Evolutionary conservation across 2,888 invertebrate genomes (phyloP).

Genomic region (Heliconius sara): DNA sequence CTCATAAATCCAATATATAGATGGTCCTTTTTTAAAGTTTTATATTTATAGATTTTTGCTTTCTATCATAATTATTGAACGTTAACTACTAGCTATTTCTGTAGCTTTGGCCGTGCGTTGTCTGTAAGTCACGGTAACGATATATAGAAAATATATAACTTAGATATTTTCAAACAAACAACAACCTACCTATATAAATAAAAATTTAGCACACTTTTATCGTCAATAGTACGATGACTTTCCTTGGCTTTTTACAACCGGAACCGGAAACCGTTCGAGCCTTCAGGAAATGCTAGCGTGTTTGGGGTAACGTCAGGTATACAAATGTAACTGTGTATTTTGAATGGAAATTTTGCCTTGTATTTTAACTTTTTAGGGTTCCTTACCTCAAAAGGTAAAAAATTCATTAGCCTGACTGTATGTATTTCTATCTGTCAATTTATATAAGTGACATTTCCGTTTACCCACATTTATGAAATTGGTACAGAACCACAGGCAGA

Average conservation of each 20-base stretch:
- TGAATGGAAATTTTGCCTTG: slow-evolving; percentile 9
- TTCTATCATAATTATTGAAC: background rate
- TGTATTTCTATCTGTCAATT: background rate
- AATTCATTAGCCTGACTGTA: background rate
- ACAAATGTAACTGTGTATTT: slow-evolving; percentile 33
- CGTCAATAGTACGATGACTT: slow-evolving; percentile 53
- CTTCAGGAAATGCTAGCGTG: slow-evolving; percentile 82
- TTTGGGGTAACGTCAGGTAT: slow-evolving; percentile 54
- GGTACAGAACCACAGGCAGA: background rate
- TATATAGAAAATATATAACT: no score
- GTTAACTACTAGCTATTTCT: no score
- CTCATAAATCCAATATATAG: no score
- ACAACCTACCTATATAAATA: background rate
- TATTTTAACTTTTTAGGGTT: background rate
- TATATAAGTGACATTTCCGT: no score
- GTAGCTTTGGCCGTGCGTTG: no score
- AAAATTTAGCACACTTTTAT: slow-evolving; percentile 48
- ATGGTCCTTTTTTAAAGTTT: no score
- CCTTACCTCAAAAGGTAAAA: background rate
- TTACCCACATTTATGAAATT: background rate
- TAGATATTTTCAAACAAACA: background rate
- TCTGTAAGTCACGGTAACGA: no score
- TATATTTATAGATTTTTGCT: background rate
- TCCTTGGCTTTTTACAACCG: slow-evolving; percentile 75
- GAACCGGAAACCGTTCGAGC: slow-evolving; percentile 79